These are phyloP conservation scores for Sceliomorpha sp. DNA, from an alignment of 2,888 invertebrate genomes.

Conservation along the genomic window DNA sequence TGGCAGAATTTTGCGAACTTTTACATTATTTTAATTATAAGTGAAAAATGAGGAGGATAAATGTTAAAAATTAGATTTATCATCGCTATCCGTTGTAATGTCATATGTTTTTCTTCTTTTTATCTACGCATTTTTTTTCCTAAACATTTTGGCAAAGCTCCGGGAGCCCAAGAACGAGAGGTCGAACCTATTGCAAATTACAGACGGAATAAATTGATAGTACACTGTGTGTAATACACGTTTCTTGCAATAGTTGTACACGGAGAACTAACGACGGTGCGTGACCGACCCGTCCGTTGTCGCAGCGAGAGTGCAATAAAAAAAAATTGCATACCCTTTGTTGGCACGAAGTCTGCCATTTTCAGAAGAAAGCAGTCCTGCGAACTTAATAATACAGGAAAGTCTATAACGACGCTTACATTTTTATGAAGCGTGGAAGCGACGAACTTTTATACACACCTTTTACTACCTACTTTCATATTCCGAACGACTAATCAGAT, in stretches of 20 bases:
- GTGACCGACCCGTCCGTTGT: slow-evolving; percentile 9
- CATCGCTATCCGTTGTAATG: no score
- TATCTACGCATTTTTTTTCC: no score
- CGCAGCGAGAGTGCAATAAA: slow-evolving; percentile 15
- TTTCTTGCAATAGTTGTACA: slow-evolving; percentile 1
- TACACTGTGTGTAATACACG: no score
- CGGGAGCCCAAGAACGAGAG: no score
- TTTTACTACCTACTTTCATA: slow-evolving; percentile 6
- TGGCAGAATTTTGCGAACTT: no score
- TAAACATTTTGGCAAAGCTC: no score
- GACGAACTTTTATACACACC: neutral
- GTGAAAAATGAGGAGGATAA: no score
- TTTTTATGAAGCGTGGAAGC: slow-evolving; percentile 5
- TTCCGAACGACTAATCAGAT: slow-evolving; percentile 2
- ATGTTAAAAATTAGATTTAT: no score
- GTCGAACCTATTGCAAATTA: no score
- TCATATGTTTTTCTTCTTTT: no score
- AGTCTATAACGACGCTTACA: slow-evolving; percentile 3
- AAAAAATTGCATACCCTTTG: slow-evolving; percentile 16
- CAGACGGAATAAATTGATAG: no score
- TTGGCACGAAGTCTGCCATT: slow-evolving; percentile 13
- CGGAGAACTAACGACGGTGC: slow-evolving; percentile 8
- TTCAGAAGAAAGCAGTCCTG: slow-evolving; percentile 8
- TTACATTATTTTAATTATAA: no score
- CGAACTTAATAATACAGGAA: slow-evolving; percentile 20